Evolutionary conservation across 1,140 invertebrate genomes (phyloP), one percentile per base, ranked within the genome.

Genomic region (Drosophila sturtevanti): DNA sequence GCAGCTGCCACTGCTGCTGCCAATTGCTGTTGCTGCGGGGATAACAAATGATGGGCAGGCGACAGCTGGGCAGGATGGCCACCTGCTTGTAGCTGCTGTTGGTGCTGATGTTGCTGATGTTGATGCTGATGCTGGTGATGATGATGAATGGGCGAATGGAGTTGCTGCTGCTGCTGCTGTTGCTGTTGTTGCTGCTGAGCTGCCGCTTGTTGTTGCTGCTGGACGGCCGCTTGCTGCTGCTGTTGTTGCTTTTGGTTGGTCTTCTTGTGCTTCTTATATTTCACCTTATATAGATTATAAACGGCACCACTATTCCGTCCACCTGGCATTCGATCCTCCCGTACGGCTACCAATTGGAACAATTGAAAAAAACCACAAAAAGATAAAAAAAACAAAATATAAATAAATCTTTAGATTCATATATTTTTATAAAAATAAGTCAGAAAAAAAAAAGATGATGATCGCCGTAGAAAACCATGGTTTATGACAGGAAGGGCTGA

Each of bases 241-340:
- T 92, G 84, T 92, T 93, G 77, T 93, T 94, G 89, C 92, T 94
- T 92, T 87, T 94, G 93, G 75, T 93, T 93, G 16, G 94, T 94
- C 91, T 98, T 98, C 94, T 98, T 98, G 92, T 98, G 97, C 92
- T 99, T 99, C 93, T 98, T 98, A 93, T 99, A 99, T 93, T 99
- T 99, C 7, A 99, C 97, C 95, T 99, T 99, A 93, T 99, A 99
- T 65, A 99, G 94, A 93, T 99, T 99, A 92, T 99, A 99, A 48
- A 99, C 98, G 63, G 98, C 98, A 55, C 98, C 98, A 72, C 98
- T 99, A 93, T 99, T 99, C 72, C 99, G 94, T 24, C 99, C 99
- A 55, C 99, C 99, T 34, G 99, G 98, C 96, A 99, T 99, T 86
- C 99, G 94, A 93, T 99, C 99, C 93, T 99, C 98, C 89, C 99